phyloP scores from a whole-genome alignment of 2,113 vertebrate genomes.

The Elanoides forficatus region DNA sequence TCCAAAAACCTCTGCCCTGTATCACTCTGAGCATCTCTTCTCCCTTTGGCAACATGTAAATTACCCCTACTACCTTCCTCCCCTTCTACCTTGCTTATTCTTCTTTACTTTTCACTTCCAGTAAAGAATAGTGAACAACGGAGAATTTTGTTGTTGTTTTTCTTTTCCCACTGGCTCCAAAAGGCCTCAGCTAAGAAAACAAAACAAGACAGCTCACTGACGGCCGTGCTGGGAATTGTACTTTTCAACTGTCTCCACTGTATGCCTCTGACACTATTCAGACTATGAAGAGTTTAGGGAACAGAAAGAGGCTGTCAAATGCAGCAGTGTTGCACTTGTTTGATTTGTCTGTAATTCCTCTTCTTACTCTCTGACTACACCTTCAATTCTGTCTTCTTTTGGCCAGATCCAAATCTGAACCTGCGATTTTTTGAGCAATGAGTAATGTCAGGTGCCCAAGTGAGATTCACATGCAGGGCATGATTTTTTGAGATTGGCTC shows the following conservation, averaged over 20 bases:
- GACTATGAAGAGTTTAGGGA: not conserved
- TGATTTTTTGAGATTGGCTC: not conserved
- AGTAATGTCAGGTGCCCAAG: not conserved
- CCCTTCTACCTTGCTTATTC: not conserved
- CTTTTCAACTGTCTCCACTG: conserved; percentile 37
- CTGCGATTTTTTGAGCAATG: not conserved
- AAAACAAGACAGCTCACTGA: conserved; percentile 4
- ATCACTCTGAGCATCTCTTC: not conserved
- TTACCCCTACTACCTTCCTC: not conserved
- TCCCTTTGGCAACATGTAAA: not conserved
- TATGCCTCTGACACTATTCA: not conserved
- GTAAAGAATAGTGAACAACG: not conserved
- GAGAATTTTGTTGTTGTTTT: conserved; percentile 17
- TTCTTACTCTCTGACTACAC: not conserved
- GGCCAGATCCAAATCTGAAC: not conserved
- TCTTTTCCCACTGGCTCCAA: conserved; percentile 11
- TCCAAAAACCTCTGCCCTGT: not conserved
- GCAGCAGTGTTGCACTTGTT: not conserved
- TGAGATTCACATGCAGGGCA: not conserved
- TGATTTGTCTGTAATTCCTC: not conserved
- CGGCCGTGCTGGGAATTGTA: conserved; percentile 32
- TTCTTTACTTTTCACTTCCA: conserved; percentile 3
- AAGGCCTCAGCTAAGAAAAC: conserved; percentile 43
- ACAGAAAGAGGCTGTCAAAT: conserved; percentile 15
- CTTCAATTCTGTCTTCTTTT: not conserved